These are phyloP conservation scores for Polylopha cassiicola DNA, from an alignment of 2,888 invertebrate genomes.

Conservation along the genomic window DNA sequence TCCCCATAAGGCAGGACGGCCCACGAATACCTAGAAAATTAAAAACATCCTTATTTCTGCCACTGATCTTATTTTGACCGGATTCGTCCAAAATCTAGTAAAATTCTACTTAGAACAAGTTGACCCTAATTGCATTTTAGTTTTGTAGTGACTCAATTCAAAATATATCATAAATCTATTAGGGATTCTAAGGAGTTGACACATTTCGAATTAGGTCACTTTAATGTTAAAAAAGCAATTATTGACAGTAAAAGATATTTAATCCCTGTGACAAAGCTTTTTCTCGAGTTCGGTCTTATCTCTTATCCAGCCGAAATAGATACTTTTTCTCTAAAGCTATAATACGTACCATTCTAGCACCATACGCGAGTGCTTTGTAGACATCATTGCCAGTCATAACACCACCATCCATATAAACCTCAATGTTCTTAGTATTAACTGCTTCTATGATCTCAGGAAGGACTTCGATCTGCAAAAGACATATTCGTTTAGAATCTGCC, in stretches of 20 bases:
- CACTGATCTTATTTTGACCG: no score
- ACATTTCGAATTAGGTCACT: no score
- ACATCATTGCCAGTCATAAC: conserved; percentile 90
- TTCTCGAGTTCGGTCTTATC: no score
- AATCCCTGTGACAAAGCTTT: no score
- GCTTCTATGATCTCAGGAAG: conserved; percentile 87
- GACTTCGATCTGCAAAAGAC: conserved; percentile 82
- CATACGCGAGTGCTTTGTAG: conserved; percentile 92
- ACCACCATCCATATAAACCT: conserved; percentile 93
- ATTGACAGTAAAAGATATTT: no score
- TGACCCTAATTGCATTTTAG: no score
- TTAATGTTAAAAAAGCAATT: no score
- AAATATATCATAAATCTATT: no score
- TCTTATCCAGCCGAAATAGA: neutral
- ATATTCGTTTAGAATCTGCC: neutral
- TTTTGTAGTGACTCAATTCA: no score
- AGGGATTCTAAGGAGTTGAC: no score
- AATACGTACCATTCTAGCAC: conserved; percentile 88
- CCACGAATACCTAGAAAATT: conserved; percentile 92
- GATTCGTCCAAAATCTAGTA: no score
- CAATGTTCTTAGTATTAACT: conserved; percentile 80
- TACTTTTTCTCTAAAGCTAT: conserved; percentile 9
- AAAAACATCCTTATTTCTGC: neutral
- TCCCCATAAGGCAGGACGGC: conserved; percentile 92
- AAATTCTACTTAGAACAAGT: no score